Percentiles rank a stretch among this genome's conserved stretches.
phyloP scores from a whole-genome alignment of 2,113 vertebrate genomes.

The Cheirogaleus medius region DNA sequence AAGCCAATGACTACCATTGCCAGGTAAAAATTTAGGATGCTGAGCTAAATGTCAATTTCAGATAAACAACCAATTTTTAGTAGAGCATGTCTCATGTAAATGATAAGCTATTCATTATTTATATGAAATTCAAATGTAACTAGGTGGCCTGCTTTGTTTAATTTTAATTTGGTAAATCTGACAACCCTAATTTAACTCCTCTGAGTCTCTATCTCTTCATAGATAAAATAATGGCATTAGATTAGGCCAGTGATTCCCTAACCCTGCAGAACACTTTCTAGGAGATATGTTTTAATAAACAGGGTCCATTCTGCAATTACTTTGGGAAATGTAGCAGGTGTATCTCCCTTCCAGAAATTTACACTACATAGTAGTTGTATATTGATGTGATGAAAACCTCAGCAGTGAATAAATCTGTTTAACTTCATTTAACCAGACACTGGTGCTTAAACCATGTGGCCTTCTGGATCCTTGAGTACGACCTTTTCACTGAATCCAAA shows the following conservation, averaged over 20 bases:
- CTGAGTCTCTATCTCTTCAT: not conserved
- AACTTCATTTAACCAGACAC: not conserved
- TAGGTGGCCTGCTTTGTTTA: not conserved
- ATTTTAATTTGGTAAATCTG: not conserved
- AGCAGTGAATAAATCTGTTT: not conserved
- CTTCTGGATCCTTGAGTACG: no score
- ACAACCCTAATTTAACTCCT: not conserved
- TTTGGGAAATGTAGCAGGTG: not conserved
- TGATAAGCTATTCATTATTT: not conserved
- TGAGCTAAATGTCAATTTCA: slow-evolving; percentile 22
- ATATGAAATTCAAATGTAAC: not conserved
- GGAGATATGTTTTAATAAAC: not conserved
- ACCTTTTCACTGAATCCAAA: no score
- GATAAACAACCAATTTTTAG: not conserved
- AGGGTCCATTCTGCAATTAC: not conserved
- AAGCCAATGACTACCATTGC: not conserved
- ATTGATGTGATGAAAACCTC: not conserved
- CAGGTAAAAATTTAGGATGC: not conserved
- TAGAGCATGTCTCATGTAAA: not conserved
- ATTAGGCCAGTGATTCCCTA: not conserved
- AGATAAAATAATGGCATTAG: not conserved
- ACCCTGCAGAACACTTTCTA: not conserved
- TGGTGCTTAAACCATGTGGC: no score
- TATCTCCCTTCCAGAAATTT: not conserved
- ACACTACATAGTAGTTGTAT: not conserved